Evolutionary conservation across 2,888 invertebrate genomes (phyloP).

Genomic region (Sepioteuthis lessoniana): DNA sequence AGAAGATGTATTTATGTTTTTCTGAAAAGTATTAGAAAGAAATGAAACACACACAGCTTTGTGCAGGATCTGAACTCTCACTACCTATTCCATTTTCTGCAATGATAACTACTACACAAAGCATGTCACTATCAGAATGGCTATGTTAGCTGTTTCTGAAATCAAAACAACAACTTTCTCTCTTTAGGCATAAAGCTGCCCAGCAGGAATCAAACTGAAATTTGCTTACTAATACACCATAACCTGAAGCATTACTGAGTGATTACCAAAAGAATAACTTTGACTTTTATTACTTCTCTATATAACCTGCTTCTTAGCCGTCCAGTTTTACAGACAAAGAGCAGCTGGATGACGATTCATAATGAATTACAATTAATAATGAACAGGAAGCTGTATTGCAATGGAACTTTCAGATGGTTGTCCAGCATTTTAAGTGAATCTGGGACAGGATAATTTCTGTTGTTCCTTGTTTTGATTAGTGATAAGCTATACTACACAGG

Average conservation of each 20-base stretch:
- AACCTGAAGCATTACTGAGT: background rate
- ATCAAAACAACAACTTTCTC: background rate
- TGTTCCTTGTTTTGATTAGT: background rate
- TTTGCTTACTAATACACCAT: background rate
- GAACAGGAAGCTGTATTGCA: background rate
- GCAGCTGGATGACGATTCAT: background rate
- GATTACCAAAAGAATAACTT: background rate
- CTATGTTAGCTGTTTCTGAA: background rate
- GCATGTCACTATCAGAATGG: no score
- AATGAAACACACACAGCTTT: no score
- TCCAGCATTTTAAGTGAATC: background rate
- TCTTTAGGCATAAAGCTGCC: background rate
- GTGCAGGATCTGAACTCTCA: no score
- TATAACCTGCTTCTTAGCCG: no score
- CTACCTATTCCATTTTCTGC: no score
- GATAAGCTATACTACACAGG: background rate
- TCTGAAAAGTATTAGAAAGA: no score
- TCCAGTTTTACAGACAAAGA: background rate
- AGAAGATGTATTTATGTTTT: no score
- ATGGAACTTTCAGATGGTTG: background rate
- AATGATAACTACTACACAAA: no score
- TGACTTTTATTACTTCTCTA: no score
- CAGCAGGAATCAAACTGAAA: background rate
- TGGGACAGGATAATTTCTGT: background rate
- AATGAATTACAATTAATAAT: background rate